Percentiles rank a stretch among this genome's conserved stretches.
phyloP scores from a whole-genome alignment of 2,797 vertebrate genomes.

The Spizella passerina region DNA sequence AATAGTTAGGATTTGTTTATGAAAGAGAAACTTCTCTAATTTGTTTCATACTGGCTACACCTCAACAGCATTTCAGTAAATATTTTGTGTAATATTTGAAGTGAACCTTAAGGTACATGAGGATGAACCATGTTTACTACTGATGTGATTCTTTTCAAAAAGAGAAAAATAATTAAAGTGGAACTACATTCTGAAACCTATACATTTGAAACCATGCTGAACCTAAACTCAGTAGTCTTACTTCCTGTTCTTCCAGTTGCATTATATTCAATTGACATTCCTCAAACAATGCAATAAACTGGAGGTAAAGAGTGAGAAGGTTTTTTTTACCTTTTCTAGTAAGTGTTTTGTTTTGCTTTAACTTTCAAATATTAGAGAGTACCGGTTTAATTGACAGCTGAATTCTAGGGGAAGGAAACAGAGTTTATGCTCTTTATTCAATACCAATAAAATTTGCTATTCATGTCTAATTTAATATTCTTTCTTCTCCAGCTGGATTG shows the following conservation, averaged over 20 bases:
- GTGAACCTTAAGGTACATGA: background rate
- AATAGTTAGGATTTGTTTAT: background rate
- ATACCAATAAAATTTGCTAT: background rate
- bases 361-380: background rate
- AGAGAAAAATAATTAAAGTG: background rate
- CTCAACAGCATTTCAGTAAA: background rate
- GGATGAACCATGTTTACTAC: background rate
- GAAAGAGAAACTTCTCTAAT: background rate
- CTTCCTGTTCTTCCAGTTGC: background rate
- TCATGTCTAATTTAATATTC: background rate
- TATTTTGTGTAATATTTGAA: background rate
- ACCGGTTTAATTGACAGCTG: background rate
- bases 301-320: background rate
- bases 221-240: background rate
- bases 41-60: background rate
- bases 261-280: background rate
- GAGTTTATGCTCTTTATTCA: background rate
- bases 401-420: background rate
- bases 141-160: background rate
- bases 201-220: background rate
- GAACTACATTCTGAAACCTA: background rate
- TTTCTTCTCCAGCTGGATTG: slow-evolving; percentile 84
- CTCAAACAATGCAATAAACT: background rate
- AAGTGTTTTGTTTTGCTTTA: background rate
- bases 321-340: background rate